Evolutionary conservation across 2,888 invertebrate species (phyloP).

Genomic region (Macaria notata): DNA sequence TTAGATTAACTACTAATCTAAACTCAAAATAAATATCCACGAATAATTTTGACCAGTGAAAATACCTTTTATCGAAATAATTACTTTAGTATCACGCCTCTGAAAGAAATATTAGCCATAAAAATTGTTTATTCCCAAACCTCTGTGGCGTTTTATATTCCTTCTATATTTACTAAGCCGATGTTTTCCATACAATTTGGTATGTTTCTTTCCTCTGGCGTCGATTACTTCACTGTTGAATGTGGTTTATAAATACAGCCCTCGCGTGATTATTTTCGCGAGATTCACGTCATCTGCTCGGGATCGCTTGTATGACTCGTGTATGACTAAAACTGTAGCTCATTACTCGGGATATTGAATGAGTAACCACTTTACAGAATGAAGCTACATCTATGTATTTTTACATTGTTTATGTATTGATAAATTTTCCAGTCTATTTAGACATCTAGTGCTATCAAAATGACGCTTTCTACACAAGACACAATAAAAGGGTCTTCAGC

Average conservation of each 20-base stretch:
- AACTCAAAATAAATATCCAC: too few relatives aligned
- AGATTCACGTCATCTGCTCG: slow-evolving; percentile 67
- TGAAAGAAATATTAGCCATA: slow-evolving; percentile 33
- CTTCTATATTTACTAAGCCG: too few relatives aligned
- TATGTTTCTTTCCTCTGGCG: slow-evolving; percentile 45
- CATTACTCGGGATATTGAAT: slow-evolving; percentile 47
- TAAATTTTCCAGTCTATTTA: too few relatives aligned
- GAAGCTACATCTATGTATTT: slow-evolving; percentile 7
- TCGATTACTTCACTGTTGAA: slow-evolving; percentile 51
- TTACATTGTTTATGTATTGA: too few relatives aligned
- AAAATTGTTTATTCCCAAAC: slow-evolving; percentile 37
- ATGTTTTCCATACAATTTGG: slow-evolving; percentile 25
- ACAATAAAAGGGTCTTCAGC: too few relatives aligned
- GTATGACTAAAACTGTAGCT: slow-evolving; percentile 69
- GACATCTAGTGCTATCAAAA: too few relatives aligned
- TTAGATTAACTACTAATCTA: too few relatives aligned
- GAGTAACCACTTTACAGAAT: slow-evolving; percentile 56
- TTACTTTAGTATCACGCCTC: slow-evolving; percentile 11
- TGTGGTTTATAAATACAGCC: slow-evolving; percentile 63
- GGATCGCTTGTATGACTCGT: slow-evolving; percentile 64
- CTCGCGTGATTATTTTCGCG: slow-evolving; percentile 65
- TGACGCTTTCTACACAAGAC: too few relatives aligned
- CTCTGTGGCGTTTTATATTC: slow-evolving; percentile 34
- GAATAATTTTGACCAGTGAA: too few relatives aligned
- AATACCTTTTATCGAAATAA: too few relatives aligned